Base-by-base conservation (phyloP, 2,797 vertebrate genomes). In the Rachycentron canadum region DNA sequence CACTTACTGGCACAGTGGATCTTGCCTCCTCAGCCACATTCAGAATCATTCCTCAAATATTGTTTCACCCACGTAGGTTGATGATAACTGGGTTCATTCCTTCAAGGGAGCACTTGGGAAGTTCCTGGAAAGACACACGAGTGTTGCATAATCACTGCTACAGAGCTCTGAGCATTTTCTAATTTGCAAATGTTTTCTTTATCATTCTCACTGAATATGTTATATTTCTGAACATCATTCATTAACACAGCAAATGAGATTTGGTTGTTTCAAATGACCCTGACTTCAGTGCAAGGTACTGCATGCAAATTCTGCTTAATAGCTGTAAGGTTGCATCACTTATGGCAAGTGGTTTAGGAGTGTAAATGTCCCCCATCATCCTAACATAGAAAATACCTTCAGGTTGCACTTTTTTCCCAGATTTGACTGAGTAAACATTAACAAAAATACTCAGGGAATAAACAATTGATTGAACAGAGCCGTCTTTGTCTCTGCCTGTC, bases 101-200 rank as follows among this genome's bases (percentile, higher is more conserved):
- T 65, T 81, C 60, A 69, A 64, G 81, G 73, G 26, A 77, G 55
- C 60, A 7, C 60, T 79, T 10, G 11, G 21, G 43, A 66, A 53
- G 28, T 68, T 86, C 79, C 65, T 83, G 59, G 59, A 85, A 79
- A 68, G 57, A 80, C 17, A 69, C 17, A 57, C 17, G 28, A 55
- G 28, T 0, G 34, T 43, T 41, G 17, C 17, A 25, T 38, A 19
- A 45, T 59, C 25, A 59, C 26, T 34, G 4, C 26, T 36, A 26
- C n/a, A 64, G 32, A 25, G 50, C 6, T 56, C 23, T 60, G n/a
- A 78, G 17, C 28, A 7, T 26, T 30, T 16, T 43, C 28, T 5
- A 56, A 16, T 32, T 16, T 16, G 25, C 19, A 19, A 19, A 56
- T 47, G 17, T 58, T 23, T 60, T 30, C 3, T 25, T 36, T 59